Conservation (phyloP, 2,797 vertebrate genomes). For the Hemitrygon akajei region DNA sequence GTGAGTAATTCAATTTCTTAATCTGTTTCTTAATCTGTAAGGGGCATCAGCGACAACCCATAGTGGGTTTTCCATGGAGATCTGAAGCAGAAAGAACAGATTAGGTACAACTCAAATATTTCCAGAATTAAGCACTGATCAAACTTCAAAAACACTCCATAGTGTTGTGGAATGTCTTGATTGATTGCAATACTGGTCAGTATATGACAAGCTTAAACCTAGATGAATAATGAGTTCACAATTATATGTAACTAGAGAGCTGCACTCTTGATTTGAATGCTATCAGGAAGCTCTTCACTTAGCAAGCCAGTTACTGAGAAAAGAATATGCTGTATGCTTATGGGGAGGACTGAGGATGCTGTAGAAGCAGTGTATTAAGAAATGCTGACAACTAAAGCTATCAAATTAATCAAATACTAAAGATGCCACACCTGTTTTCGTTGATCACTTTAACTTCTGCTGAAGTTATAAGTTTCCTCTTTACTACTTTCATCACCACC, state of each 20-base stretch:
- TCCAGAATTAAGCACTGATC: neutral
- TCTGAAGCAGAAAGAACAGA: neutral
- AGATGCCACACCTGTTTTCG: neutral
- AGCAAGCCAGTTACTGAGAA: neutral
- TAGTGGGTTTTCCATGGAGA: neutral
- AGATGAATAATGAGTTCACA: too few species aligned
- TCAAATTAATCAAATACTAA: neutral
- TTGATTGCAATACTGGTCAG: too few species aligned
- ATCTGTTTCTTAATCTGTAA: neutral
- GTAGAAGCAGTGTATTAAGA: neutral
- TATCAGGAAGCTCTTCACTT: neutral
- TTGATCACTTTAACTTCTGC: neutral
- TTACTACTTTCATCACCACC: too few species aligned
- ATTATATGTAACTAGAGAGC: neutral
- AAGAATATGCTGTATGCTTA: neutral
- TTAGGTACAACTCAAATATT: neutral
- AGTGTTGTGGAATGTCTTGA: neutral
- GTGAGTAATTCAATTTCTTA: too few species aligned
- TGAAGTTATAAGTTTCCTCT: neutral
- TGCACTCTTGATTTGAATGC: neutral
- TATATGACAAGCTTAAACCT: too few species aligned
- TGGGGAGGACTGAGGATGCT: neutral
- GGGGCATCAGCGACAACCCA: neutral
- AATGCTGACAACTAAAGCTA: neutral
- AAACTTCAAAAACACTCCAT: neutral